Conservation (phyloP, 2,797 vertebrate species). For the Bradypodion ventrale region DNA sequence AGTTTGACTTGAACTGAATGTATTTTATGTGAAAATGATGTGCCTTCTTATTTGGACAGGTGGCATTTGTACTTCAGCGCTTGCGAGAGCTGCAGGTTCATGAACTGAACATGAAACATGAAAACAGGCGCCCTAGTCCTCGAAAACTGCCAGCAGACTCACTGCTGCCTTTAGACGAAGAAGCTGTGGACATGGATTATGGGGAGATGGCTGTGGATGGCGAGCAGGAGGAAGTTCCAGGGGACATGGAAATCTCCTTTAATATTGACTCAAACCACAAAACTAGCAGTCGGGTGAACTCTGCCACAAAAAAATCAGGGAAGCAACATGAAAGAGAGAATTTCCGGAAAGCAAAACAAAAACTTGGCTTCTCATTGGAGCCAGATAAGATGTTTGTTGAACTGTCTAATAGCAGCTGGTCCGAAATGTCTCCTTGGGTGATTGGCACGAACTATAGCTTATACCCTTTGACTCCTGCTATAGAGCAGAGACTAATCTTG, state of each 20-base stretch:
- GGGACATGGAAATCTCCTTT: slow-evolving; percentile 80
- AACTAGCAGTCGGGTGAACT: slow-evolving; percentile 81
- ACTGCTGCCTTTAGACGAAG: slow-evolving; percentile 90
- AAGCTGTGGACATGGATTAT: slow-evolving; percentile 92
- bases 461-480: slow-evolving; percentile 92
- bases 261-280: slow-evolving; percentile 84
- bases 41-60: slow-evolving; percentile 75
- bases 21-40: background rate
- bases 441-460: slow-evolving; percentile 97
- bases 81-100: slow-evolving; percentile 91
- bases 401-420: slow-evolving; percentile 99
- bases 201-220: slow-evolving; percentile 84
- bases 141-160: slow-evolving; percentile 84
- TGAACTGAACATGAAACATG: slow-evolving; percentile 84
- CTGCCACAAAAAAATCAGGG: slow-evolving; percentile 79
- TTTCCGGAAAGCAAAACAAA: slow-evolving; percentile 89
- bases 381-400: slow-evolving; percentile 90
- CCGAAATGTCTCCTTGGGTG: slow-evolving; percentile 98
- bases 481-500: slow-evolving; percentile 96
- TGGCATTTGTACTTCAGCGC: slow-evolving; percentile 93
- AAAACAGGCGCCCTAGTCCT: slow-evolving; percentile 88
- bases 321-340: slow-evolving; percentile 84
- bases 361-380: slow-evolving; percentile 91
- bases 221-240: slow-evolving; percentile 76
- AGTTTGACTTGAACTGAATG: background rate